Percentiles rank a stretch among this genome's conserved stretches.
Conservation (phyloP, 2,888 invertebrate species). For the Dryomyza anilis region DNA sequence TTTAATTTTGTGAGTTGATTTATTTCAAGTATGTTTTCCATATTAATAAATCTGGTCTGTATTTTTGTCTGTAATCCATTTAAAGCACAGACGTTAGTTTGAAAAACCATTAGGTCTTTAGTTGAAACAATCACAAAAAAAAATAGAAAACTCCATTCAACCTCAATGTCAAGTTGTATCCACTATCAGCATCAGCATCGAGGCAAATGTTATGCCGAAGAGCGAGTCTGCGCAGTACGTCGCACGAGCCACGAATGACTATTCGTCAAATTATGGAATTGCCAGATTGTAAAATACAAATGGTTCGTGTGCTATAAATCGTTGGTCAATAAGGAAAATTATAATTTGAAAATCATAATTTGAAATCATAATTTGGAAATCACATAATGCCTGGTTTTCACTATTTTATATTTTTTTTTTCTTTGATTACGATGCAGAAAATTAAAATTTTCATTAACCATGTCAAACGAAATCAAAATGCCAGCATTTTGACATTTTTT, state of each 20-base stretch:
- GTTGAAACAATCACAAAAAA: background rate
- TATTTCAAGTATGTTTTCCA: background rate
- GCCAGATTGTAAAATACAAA: background rate
- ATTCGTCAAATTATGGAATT: constrained; percentile 8
- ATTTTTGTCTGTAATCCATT: background rate
- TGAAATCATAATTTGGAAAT: too few relatives aligned
- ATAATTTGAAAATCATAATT: too few relatives aligned
- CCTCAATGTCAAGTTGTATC: constrained; percentile 1
- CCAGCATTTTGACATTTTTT: too few relatives aligned
- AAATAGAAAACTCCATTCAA: background rate
- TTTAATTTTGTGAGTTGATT: background rate
- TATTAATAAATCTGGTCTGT: background rate
- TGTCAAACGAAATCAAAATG: too few relatives aligned
- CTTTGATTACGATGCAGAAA: too few relatives aligned
- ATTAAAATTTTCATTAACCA: too few relatives aligned
- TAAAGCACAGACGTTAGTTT: background rate
- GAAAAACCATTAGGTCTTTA: constrained; percentile 2
- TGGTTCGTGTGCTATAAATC: too few relatives aligned
- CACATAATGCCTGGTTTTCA: too few relatives aligned
- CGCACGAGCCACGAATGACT: background rate
- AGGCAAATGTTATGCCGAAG: background rate
- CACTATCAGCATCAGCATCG: background rate
- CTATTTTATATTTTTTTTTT: too few relatives aligned
- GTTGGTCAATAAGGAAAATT: too few relatives aligned
- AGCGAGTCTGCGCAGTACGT: constrained; percentile 11